Conservation (phyloP, 1,140 invertebrate genomes). For the Phenacoccus solenopsis region DNA sequence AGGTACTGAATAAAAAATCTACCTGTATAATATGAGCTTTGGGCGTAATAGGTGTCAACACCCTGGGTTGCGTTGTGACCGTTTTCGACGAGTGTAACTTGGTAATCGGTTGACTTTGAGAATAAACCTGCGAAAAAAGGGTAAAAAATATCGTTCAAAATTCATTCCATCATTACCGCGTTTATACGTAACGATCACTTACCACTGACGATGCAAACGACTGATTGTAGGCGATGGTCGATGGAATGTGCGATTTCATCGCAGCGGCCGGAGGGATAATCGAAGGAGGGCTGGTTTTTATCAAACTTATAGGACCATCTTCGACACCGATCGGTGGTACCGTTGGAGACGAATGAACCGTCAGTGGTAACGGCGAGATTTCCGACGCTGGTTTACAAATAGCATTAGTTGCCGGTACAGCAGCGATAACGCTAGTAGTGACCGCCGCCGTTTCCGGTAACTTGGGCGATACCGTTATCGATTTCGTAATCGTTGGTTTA, state of each 20-base stretch:
- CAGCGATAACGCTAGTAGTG: neutral
- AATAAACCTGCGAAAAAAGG: neutral
- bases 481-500: neutral
- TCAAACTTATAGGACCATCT: constrained; percentile 10
- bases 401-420: neutral
- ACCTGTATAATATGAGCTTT: constrained; percentile 22
- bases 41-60: constrained; percentile 7
- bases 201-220: constrained; percentile 21
- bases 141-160: neutral
- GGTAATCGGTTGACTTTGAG: neutral
- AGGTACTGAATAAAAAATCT: too few relatives aligned
- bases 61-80: constrained; percentile 8
- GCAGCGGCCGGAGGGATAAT: constrained; percentile 14
- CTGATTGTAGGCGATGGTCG: constrained; percentile 18
- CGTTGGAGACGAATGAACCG: constrained; percentile 18
- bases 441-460: neutral
- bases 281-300: constrained; percentile 1
- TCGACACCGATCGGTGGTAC: neutral
- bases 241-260: constrained; percentile 1
- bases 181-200: constrained; percentile 4
- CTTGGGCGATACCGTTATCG: neutral
- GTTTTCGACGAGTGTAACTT: neutral
- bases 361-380: too few relatives aligned
- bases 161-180: too few relatives aligned
- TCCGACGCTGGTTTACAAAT: neutral